Evolutionary conservation across 2,113 vertebrate species (phyloP).

Genomic region (Cyprichromis sp.): DNA sequence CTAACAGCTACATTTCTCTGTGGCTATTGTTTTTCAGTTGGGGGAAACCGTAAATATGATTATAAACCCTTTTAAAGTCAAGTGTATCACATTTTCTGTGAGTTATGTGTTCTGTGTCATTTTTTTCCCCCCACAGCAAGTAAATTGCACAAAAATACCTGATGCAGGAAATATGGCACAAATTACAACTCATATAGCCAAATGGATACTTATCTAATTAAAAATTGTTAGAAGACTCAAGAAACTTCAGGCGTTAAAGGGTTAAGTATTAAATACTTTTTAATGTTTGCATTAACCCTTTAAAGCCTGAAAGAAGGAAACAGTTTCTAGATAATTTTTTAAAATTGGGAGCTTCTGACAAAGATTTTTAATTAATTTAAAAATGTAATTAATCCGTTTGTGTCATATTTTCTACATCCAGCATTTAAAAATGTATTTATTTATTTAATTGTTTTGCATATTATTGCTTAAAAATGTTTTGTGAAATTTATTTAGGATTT

Average conservation of each 20-base stretch:
- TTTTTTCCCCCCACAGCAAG: fast-evolving
- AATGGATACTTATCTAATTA: not conserved
- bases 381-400: not conserved
- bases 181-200: not conserved
- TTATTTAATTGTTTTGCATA: not conserved
- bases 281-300: not conserved
- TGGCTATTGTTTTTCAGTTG: not conserved
- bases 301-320: fast-evolving
- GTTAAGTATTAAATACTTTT: not conserved
- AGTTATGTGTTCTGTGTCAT: fast-evolving
- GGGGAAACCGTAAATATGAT: fast-evolving
- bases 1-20: not conserved
- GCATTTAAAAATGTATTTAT: fast-evolving
- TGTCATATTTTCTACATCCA: not conserved
- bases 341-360: not conserved
- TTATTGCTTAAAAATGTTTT: not conserved
- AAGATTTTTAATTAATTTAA: not conserved
- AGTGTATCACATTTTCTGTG: not conserved
- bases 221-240: not conserved
- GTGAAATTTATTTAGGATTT: not conserved
- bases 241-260: not conserved
- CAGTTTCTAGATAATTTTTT: not conserved
- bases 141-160: not conserved
- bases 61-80: not conserved
- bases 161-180: not conserved